Evolutionary conservation across 2,888 invertebrate species (phyloP).

Genomic region (Apotomis capreana): DNA sequence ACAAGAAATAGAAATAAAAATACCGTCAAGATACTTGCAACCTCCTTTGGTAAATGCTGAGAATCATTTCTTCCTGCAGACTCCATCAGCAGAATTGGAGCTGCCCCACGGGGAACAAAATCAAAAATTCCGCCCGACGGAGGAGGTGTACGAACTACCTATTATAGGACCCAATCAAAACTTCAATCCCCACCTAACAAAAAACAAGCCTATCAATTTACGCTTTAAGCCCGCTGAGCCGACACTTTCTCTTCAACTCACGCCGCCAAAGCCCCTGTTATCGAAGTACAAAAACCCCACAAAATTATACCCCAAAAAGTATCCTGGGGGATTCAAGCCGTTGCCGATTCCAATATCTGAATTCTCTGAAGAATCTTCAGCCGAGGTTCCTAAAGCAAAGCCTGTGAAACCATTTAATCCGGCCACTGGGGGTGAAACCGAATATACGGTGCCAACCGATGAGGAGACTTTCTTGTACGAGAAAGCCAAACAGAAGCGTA

Average conservation of each 20-base stretch:
- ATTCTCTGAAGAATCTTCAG: conserved; percentile 59
- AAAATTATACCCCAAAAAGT: conserved; percentile 84
- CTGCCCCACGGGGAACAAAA: conserved; percentile 51
- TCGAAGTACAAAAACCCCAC: conserved; percentile 75
- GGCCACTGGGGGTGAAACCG: conserved; percentile 59
- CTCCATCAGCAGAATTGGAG: conserved; percentile 74
- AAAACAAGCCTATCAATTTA: conserved; percentile 46
- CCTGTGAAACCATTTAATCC: conserved; percentile 70
- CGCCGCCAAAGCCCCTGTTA: conserved; percentile 61
- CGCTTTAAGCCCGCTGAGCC: conserved; percentile 60
- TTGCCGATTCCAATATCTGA: conserved; percentile 72
- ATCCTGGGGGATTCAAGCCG: conserved; percentile 75
- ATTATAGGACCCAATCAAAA: conserved; percentile 38
- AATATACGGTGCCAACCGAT: conserved; percentile 57
- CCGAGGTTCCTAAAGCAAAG: conserved; percentile 73
- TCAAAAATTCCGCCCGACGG: conserved; percentile 58
- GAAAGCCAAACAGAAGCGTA: conserved; percentile 80
- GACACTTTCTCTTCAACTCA: conserved; percentile 61
- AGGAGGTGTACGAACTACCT: conserved; percentile 36
- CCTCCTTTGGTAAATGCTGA: conserved; percentile 69
- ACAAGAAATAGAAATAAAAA: conserved; percentile 48
- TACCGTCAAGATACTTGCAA: conserved; percentile 65
- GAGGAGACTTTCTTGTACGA: conserved; percentile 73
- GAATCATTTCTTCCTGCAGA: conserved; percentile 63
- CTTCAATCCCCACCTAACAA: conserved; percentile 37